Conservation (phyloP, 2,797 vertebrate species). For the Clamator glandarius region DNA sequence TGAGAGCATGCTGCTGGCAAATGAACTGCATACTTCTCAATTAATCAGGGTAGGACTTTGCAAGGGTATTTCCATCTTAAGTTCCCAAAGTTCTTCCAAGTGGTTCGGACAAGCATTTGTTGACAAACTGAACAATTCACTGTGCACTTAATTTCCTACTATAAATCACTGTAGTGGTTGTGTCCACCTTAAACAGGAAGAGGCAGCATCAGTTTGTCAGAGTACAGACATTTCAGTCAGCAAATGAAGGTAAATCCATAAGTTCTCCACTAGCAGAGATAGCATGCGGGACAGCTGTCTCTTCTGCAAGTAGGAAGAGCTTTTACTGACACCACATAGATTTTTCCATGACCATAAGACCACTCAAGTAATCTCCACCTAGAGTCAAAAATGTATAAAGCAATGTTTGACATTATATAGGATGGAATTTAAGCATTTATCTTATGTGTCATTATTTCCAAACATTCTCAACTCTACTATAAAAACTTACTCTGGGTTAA, state of each 20-base stretch:
- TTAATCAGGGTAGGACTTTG: neutral
- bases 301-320: neutral
- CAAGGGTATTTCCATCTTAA: neutral
- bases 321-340: neutral
- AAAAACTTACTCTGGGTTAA: slow-evolving; percentile 18
- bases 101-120: neutral
- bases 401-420: neutral
- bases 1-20: neutral
- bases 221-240: neutral
- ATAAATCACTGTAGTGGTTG: neutral
- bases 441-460: neutral
- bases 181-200: neutral
- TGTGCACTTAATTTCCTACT: neutral
- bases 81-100: neutral
- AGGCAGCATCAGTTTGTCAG: neutral
- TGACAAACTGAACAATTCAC: slow-evolving; percentile 1
- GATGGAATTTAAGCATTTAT: neutral
- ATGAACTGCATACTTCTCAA: neutral
- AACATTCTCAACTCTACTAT: slow-evolving; percentile 1
- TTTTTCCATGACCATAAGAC: neutral
- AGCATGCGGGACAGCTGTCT: neutral
- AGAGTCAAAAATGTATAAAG: neutral
- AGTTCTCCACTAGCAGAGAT: neutral
- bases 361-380: neutral
- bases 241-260: neutral